These are phyloP conservation scores for Saccopteryx leptura DNA, from an alignment of 2,113 vertebrate species.

Conservation along the genomic window DNA sequence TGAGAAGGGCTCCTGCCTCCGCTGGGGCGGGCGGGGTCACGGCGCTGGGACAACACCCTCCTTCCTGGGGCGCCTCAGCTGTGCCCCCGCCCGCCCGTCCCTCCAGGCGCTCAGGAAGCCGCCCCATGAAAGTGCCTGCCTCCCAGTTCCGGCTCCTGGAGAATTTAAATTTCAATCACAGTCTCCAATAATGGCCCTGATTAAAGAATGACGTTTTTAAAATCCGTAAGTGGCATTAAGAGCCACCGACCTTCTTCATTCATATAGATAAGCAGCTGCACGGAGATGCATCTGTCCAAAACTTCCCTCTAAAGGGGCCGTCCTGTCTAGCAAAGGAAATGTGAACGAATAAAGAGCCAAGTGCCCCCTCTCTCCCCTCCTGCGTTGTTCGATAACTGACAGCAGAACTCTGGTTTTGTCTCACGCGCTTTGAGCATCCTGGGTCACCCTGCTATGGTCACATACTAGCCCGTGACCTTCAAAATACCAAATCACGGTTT, in stretches of 20 bases:
- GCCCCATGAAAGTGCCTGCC: not conserved
- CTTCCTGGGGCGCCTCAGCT: slow-evolving; percentile 16
- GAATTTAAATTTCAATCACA: slow-evolving; percentile 77
- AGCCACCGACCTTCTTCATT: slow-evolving; percentile 26
- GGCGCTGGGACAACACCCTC: accelerated
- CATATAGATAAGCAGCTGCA: not conserved
- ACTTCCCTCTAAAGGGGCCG: slow-evolving; percentile 53
- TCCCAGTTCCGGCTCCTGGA: slow-evolving; percentile 43
- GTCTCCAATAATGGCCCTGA: slow-evolving; percentile 68
- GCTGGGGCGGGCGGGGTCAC: not conserved
- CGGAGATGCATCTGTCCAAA: not conserved
- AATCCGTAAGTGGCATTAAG: slow-evolving; percentile 28
- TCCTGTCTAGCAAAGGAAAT: slow-evolving; percentile 49
- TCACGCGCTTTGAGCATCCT: slow-evolving; percentile 72
- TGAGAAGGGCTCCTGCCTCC: not conserved
- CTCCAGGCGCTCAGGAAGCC: not conserved
- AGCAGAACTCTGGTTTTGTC: slow-evolving; percentile 58
- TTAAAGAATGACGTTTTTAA: slow-evolving; percentile 64
- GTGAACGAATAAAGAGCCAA: not conserved
- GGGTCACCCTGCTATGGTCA: slow-evolving; percentile 52
- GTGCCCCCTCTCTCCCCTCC: slow-evolving; percentile 35
- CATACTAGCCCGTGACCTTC: slow-evolving; percentile 76
- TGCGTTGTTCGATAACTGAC: slow-evolving; percentile 59
- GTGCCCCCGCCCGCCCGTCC: not conserved
- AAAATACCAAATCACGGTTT: slow-evolving; percentile 71